These are phyloP conservation scores for Catharus fuscescens DNA, from an alignment of 2,113 vertebrate genomes.

Conservation along the genomic window DNA sequence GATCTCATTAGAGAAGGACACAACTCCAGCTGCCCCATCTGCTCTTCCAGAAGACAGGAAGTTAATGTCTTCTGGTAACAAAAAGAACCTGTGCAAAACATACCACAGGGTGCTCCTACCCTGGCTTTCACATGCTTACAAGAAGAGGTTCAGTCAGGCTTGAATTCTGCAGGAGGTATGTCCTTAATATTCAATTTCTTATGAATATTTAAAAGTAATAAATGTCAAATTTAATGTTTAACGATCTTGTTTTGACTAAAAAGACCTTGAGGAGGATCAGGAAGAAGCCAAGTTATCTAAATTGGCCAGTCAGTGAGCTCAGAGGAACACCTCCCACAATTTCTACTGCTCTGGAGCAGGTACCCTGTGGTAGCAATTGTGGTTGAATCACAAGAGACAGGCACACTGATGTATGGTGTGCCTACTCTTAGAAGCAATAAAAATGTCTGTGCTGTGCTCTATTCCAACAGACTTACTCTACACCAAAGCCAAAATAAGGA, in stretches of 20 bases:
- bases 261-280: conserved; percentile 72
- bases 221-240: conserved; percentile 77
- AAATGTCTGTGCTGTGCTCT: background rate
- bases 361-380: background rate
- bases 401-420: background rate
- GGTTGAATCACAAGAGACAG: background rate
- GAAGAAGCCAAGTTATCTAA: conserved; percentile 22
- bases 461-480: background rate
- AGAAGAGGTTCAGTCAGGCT: background rate
- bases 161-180: conserved; percentile 53
- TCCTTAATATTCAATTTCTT: conserved; percentile 52
- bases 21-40: background rate
- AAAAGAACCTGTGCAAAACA: background rate
- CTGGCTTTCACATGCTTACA: background rate
- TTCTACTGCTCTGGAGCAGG: background rate
- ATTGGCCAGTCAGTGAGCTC: background rate
- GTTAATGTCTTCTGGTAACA: background rate
- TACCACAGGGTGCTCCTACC: background rate
- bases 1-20: background rate
- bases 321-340: background rate
- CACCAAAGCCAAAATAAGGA: background rate
- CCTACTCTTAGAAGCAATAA: background rate
- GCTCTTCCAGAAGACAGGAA: background rate
- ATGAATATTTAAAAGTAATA: conserved; percentile 80
- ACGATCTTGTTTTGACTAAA: conserved; percentile 74